phyloP scores from a whole-genome alignment of 2,888 invertebrate genomes.

The Anthophora plumipes region DNA sequence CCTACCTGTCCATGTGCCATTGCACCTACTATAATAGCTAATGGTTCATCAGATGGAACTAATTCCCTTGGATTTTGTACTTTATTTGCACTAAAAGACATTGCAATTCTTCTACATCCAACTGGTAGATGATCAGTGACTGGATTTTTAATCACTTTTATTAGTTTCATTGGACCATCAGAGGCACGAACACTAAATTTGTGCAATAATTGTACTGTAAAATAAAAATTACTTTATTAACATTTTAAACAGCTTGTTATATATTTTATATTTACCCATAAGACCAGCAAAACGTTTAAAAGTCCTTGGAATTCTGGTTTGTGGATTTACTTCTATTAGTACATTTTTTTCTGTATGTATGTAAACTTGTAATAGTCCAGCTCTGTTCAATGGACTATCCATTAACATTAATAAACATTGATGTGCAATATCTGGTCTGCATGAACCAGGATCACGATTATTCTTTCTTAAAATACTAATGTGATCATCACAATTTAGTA shows the following conservation, averaged over 20 bases:
- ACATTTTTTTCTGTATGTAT: conserved; percentile 96
- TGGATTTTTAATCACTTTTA: conserved; percentile 99
- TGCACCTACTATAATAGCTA: conserved; percentile 96
- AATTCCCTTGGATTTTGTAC: conserved; percentile 90
- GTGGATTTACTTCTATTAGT: conserved; percentile 97
- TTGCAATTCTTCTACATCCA: conserved; percentile 95
- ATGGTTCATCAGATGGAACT: conserved; percentile 92
- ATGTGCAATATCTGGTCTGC: conserved; percentile 98
- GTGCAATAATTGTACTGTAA: conserved; percentile 97
- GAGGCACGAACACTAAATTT: conserved; percentile 96
- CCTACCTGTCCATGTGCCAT: conserved; percentile 98
- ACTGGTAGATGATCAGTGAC: conserved; percentile 97
- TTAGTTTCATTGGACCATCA: conserved; percentile 93
- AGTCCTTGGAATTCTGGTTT: conserved; percentile 98
- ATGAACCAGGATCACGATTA: conserved; percentile 94
- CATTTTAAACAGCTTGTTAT: conserved; percentile 75
- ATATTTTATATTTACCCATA: conserved; percentile 90
- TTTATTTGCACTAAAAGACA: conserved; percentile 94
- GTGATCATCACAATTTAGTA: conserved; percentile 98
- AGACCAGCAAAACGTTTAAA: conserved; percentile 98
- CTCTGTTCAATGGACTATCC: conserved; percentile 98
- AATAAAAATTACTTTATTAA: conserved; percentile 77
- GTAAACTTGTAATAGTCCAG: conserved; percentile 97
- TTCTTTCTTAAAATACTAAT: conserved; percentile 92
- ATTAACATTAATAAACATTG: conserved; percentile 98